These are phyloP conservation scores for Sphecodes monilicornis DNA, from an alignment of 2,888 invertebrate species.

Conservation along the genomic window DNA sequence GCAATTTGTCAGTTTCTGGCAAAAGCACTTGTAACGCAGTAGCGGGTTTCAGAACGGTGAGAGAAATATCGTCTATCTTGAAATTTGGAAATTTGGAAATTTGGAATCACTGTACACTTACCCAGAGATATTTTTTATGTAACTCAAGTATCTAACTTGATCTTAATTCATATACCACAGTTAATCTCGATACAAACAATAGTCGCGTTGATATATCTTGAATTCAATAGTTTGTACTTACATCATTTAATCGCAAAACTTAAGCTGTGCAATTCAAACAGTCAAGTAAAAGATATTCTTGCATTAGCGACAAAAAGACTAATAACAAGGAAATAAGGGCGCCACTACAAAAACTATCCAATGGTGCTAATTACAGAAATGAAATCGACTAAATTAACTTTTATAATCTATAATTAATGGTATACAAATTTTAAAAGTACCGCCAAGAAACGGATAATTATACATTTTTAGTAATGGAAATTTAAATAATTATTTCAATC, in stretches of 20 bases:
- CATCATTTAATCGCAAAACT: not conserved
- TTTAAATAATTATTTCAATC: not conserved
- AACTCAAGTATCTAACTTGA: not conserved
- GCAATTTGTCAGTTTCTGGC: slow-evolving; percentile 75
- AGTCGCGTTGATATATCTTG: too few relatives aligned
- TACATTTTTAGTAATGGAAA: not conserved
- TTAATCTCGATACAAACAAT: not conserved
- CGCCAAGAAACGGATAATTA: not conserved
- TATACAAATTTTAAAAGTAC: not conserved
- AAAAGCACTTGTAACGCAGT: slow-evolving; percentile 65
- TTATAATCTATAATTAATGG: too few relatives aligned
- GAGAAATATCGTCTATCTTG: not conserved
- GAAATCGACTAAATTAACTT: not conserved
- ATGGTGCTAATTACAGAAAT: not conserved
- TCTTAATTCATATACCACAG: not conserved
- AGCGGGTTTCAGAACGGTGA: slow-evolving; percentile 76
- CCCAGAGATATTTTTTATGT: not conserved
- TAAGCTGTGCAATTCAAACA: not conserved
- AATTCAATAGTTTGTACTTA: not conserved
- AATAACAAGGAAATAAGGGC: not conserved
- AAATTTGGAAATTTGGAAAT: not conserved
- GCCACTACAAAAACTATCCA: too few relatives aligned
- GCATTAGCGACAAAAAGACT: not conserved
- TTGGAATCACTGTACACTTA: not conserved
- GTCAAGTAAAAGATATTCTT: not conserved